These are phyloP conservation scores for Perccottus glenii DNA, from an alignment of 2,113 vertebrate genomes.

Conservation along the genomic window DNA sequence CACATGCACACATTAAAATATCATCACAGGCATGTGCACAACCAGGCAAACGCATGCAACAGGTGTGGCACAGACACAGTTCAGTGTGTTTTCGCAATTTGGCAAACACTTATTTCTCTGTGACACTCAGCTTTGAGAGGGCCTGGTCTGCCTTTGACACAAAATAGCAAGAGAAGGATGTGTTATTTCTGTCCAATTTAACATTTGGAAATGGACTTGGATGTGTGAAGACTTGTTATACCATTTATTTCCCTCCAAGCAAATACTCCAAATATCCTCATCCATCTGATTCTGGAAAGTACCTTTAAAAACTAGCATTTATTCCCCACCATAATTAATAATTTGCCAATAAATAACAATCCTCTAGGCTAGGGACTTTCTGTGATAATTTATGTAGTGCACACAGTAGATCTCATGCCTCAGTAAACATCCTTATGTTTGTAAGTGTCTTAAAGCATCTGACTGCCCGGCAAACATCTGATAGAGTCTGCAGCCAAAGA, in stretches of 20 bases:
- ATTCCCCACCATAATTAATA: conserved; percentile 5
- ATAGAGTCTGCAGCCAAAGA: conserved; percentile 52
- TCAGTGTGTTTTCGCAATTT: conserved; percentile 20
- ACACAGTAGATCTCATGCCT: conserved; percentile 32
- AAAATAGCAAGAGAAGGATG: too few species aligned
- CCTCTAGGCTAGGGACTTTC: conserved; percentile 16
- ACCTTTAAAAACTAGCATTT: background rate
- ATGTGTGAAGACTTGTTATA: background rate
- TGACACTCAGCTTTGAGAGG: conserved; percentile 43
- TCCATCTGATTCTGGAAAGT: conserved; percentile 19
- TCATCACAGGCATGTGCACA: background rate
- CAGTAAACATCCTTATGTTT: conserved; percentile 56
- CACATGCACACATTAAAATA: background rate
- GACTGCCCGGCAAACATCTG: conserved; percentile 59
- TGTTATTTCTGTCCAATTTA: too few species aligned
- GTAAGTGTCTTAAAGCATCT: conserved; percentile 61
- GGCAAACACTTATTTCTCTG: conserved; percentile 36
- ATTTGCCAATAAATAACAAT: conserved; percentile 5
- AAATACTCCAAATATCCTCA: conserved; percentile 21
- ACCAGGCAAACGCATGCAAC: conserved; percentile 6
- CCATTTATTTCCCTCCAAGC: conserved; percentile 13
- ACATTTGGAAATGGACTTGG: conserved; percentile 25
- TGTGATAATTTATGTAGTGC: conserved; percentile 28
- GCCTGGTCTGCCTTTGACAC: conserved; percentile 24
- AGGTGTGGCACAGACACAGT: conserved; percentile 29